Conservation (phyloP, 2,888 invertebrate genomes). For the Barypeithes pellucidus region DNA sequence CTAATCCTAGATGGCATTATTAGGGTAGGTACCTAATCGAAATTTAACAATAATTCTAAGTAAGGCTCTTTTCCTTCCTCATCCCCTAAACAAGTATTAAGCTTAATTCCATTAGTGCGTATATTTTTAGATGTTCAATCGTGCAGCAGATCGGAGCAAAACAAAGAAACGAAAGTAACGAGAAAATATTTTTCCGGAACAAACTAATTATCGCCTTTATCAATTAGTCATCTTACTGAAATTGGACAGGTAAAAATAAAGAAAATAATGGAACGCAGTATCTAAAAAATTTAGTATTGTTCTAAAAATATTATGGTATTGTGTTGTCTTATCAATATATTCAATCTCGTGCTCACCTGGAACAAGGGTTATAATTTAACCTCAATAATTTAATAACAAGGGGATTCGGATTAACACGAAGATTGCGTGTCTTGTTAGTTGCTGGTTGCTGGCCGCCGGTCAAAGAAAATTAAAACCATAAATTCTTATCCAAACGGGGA, state of each 20-base stretch:
- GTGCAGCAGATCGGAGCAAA: no score
- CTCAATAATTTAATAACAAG: constrained; percentile 19
- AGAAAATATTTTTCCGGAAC: no score
- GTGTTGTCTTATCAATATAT: constrained; percentile 16
- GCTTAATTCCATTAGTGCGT: no score
- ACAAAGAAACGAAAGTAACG: no score
- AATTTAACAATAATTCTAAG: no score
- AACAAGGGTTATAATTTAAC: constrained; percentile 19
- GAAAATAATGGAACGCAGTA: not conserved
- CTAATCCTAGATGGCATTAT: no score
- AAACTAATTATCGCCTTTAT: no score
- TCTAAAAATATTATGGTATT: not conserved
- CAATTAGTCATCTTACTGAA: no score
- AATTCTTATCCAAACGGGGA: constrained; percentile 7
- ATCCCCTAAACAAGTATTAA: no score
- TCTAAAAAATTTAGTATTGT: not conserved
- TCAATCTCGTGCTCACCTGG: not conserved
- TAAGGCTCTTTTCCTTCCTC: no score
- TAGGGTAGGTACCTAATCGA: no score
- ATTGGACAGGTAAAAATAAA: not conserved
- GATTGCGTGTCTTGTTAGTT: constrained; percentile 27
- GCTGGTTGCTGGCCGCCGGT: constrained; percentile 2
- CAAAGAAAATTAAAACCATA: constrained; percentile 28
- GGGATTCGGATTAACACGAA: constrained; percentile 10
- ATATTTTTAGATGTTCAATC: no score